These are phyloP conservation scores for Cyphomyrmex costatus DNA, from an alignment of 1,140 invertebrate species.

Conservation along the genomic window DNA sequence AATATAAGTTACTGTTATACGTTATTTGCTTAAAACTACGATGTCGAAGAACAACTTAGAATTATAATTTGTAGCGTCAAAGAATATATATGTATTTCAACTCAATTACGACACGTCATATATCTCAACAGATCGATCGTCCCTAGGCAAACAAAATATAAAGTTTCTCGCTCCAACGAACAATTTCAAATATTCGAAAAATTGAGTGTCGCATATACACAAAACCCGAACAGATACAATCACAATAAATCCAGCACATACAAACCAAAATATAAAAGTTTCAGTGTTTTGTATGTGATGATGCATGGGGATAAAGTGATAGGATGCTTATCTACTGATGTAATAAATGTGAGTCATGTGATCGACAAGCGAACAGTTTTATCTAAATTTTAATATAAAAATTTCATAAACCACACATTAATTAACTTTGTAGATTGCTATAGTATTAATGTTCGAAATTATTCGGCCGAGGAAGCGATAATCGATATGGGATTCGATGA, in stretches of 20 bases:
- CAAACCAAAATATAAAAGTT: not conserved
- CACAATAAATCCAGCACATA: not conserved
- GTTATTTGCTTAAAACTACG: too few species aligned
- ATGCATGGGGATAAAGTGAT: fast-evolving
- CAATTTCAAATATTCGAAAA: too few species aligned
- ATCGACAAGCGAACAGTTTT: not conserved
- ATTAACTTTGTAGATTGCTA: not conserved
- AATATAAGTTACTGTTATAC: too few species aligned
- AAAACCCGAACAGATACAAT: too few species aligned
- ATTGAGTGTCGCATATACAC: too few species aligned
- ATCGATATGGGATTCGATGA: not conserved
- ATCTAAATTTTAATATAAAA: not conserved
- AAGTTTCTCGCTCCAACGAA: too few species aligned
- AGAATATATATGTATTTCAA: too few species aligned
- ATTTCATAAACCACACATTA: not conserved
- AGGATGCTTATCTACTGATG: not conserved
- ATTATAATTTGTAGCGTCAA: too few species aligned
- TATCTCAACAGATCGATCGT: too few species aligned
- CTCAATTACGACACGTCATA: too few species aligned
- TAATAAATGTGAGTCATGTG: not conserved
- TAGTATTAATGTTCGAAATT: not conserved
- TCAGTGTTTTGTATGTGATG: not conserved
- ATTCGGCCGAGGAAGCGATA: not conserved
- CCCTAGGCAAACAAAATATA: too few species aligned
- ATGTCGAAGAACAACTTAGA: too few species aligned